phyloP scores from a whole-genome alignment of 1,140 invertebrate species.

The Berghia stephanieae region DNA sequence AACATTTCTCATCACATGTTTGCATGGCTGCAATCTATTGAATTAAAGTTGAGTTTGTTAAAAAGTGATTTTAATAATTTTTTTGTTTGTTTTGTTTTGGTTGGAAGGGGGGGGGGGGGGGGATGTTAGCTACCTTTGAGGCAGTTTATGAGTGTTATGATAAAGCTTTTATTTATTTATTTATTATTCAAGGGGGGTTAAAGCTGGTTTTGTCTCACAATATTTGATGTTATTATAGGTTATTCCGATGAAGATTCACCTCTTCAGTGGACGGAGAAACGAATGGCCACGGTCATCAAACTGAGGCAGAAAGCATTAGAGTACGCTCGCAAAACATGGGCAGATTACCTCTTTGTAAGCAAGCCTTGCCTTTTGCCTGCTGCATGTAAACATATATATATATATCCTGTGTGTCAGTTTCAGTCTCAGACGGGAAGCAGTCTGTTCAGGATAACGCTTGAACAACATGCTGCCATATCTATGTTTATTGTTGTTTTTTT shows the following conservation, averaged over 20 bases:
- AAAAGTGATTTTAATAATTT: background rate
- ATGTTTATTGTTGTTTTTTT: too few relatives aligned
- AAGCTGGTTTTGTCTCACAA: background rate
- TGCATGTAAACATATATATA: background rate
- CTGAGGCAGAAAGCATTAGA: conserved; percentile 82
- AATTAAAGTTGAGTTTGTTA: too few relatives aligned
- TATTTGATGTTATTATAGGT: conserved; percentile 41
- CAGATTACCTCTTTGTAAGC: conserved; percentile 82
- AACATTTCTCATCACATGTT: too few relatives aligned
- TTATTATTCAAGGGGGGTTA: background rate
- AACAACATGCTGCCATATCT: too few relatives aligned
- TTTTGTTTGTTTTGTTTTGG: background rate
- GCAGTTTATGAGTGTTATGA: background rate
- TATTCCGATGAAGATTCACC: conserved; percentile 74
- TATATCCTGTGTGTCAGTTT: background rate
- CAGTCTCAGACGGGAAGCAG: too few relatives aligned
- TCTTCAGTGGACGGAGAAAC: conserved; percentile 78
- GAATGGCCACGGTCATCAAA: conserved; percentile 84
- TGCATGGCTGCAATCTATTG: too few relatives aligned
- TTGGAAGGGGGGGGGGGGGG: too few relatives aligned
- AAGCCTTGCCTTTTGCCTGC: background rate
- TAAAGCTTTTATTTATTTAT: background rate
- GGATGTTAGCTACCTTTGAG: background rate
- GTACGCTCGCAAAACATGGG: conserved; percentile 79
- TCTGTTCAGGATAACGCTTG: too few relatives aligned